phyloP scores from a whole-genome alignment of 2,888 invertebrate species.

The Tortricodes alternella region DNA sequence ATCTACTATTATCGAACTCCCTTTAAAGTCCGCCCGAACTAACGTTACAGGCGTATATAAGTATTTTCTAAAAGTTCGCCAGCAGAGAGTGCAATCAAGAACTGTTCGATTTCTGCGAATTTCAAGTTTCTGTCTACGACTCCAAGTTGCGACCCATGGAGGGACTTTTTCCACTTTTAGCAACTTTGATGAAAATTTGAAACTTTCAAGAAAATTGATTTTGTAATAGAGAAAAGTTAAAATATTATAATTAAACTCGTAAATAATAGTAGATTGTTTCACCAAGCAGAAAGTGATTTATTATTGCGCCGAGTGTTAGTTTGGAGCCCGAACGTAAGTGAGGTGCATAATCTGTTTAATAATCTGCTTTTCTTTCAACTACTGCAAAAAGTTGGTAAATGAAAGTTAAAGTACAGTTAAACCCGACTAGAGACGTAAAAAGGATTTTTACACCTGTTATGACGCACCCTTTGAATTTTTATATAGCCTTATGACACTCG shows the following conservation, averaged over 20 bases:
- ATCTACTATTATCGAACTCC: neutral
- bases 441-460: too few relatives aligned
- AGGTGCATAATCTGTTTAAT: too few relatives aligned
- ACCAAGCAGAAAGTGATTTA: too few relatives aligned
- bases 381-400: too few relatives aligned
- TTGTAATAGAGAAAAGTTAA: constrained; percentile 42
- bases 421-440: too few relatives aligned
- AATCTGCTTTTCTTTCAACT: too few relatives aligned
- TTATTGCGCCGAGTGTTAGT: too few relatives aligned
- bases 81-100: constrained; percentile 69
- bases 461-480: too few relatives aligned
- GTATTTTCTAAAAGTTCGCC: constrained; percentile 62
- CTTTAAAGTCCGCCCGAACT: constrained; percentile 39
- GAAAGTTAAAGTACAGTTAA: too few relatives aligned
- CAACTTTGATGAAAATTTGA: constrained; percentile 68
- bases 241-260: constrained; percentile 15
- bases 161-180: constrained; percentile 56
- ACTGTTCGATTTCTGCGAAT: constrained; percentile 60
- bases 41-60: constrained; percentile 41
- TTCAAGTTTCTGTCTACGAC: constrained; percentile 56
- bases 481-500: too few relatives aligned
- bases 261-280: too few relatives aligned
- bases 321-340: too few relatives aligned
- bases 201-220: constrained; percentile 63
- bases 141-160: constrained; percentile 61